Evolutionary conservation across 2,888 invertebrate genomes (phyloP).

Genomic region (Chaitophorus viminalis): DNA sequence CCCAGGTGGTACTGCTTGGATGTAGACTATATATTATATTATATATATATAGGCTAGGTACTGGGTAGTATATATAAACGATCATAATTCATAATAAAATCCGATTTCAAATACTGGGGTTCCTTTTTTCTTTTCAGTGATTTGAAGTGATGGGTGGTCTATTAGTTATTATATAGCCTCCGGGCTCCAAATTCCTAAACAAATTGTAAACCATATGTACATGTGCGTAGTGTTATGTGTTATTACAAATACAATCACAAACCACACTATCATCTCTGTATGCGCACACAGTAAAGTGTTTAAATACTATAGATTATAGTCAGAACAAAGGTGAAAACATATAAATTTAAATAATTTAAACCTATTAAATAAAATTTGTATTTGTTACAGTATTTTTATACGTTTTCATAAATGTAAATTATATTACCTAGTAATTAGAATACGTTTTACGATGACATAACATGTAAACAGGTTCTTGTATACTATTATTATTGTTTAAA

Average conservation of each 20-base stretch:
- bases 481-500: too few species aligned
- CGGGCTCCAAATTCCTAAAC: conserved; percentile 4
- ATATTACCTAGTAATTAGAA: too few species aligned
- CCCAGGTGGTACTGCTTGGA: not conserved
- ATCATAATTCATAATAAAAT: conserved; percentile 20
- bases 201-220: not conserved
- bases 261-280: not conserved
- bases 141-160: not conserved
- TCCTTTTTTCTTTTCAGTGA: not conserved
- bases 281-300: not conserved
- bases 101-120: not conserved
- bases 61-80: not conserved
- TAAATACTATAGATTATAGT: not conserved
- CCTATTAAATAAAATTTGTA: too few species aligned
- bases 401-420: too few species aligned
- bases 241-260: not conserved
- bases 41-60: too few species aligned
- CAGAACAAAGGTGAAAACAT: not conserved
- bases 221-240: not conserved
- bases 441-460: too few species aligned
- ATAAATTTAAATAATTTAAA: not conserved
- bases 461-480: too few species aligned
- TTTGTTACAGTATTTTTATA: too few species aligned
- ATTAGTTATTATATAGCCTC: conserved; percentile 22
- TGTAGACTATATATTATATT: not conserved